Base-by-base conservation (phyloP, 2,113 vertebrate species). In the Zapornia atra region DNA sequence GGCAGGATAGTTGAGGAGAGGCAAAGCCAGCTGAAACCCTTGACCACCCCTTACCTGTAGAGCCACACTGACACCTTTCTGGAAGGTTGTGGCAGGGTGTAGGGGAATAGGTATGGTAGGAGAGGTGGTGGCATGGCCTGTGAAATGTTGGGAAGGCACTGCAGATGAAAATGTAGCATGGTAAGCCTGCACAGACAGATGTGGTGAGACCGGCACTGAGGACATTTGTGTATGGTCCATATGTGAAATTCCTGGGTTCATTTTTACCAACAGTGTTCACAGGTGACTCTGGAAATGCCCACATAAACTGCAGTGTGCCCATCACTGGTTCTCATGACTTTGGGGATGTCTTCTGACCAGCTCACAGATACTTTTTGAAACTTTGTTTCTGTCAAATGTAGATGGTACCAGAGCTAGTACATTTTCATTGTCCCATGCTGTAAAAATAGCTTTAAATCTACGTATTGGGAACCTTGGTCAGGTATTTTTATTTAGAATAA, bases 91-190 rank as follows among this genome's bases (percentile, higher is more conserved):
- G 70, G 20, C 11, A 38, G 19, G 12, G 9, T 36, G 8, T 15
- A 36, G 40, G 33, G 36, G 6, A 28, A 7, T 5, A 8, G 19
- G 9, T 66, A 3, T 26, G 11, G n/a, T 10, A 40, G 60, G 36
- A 66, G 6, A 3, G 17, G 3, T 9, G 18, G 15, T 65, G 51
- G 25, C 16, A 34, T 13, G 29, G 16, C 25, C 59, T 1, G 0
- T 34, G 36, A 72, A 72, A 72, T 0, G 25, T 53, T 53, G 26
- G 51, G 25, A 28, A 53, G 51, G 51, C 25, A 53, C 25, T 53
- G 51, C 26, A 15, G 25, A 53, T 53, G 51, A 14, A 28, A 53
- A 53, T 8, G 8, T 12, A 26, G 12, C 50, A 48, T 0, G 3
- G 50, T 13, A 60, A 94, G 9, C 28, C 48, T 60, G 17, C 33